These are phyloP conservation scores for Caenorhabditis wallacei DNA, from an alignment of 2,888 invertebrate genomes.

Conservation along the genomic window DNA sequence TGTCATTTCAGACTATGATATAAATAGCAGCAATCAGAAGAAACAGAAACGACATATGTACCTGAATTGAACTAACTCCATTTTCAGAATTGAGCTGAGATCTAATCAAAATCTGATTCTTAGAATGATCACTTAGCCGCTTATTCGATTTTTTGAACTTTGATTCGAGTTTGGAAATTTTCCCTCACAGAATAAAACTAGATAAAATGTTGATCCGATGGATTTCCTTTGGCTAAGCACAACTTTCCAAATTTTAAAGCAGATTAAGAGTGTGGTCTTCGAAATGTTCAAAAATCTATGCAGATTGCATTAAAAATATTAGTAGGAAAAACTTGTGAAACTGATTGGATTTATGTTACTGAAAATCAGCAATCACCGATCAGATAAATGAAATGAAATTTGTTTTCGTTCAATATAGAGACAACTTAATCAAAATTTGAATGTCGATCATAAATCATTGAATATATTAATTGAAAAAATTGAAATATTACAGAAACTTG, in stretches of 20 bases:
- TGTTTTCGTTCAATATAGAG: neutral
- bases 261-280: neutral
- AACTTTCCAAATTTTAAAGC: slow-evolving; percentile 1
- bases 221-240: neutral
- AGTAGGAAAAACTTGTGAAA: neutral
- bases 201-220: neutral
- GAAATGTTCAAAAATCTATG: neutral
- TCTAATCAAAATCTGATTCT: neutral
- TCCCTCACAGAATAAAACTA: no score
- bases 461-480: neutral
- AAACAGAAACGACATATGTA: neutral
- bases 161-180: no score
- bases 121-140: no score
- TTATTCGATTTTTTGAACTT: no score
- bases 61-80: neutral
- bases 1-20: neutral
- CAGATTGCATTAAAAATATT: neutral
- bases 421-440: neutral
- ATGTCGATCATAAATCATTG: slow-evolving; percentile 18
- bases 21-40: slow-evolving; percentile 4
- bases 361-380: slow-evolving; percentile 7
- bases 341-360: neutral
- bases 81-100: neutral
- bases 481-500: neutral
- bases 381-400: neutral